Evolutionary conservation across 1,140 invertebrate genomes (phyloP), one percentile per base, ranked within the genome.

Genomic region (Procambarus virginalis): DNA sequence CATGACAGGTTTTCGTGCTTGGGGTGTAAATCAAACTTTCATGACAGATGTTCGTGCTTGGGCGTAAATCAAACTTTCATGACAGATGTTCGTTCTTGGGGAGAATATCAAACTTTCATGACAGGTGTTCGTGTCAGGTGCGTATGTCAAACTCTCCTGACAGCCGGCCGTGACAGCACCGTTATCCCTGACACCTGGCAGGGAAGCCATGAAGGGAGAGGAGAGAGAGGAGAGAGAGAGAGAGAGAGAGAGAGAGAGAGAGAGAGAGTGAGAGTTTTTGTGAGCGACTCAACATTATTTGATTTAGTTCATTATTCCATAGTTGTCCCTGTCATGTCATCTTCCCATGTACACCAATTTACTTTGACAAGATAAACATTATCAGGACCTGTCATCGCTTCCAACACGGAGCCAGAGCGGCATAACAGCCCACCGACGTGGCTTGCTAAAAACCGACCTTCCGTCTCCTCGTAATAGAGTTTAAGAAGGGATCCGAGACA

Each of bases 331-430:
- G 86, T 89, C 91, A 89, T 91, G 91, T 91, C 91, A 89, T 89
- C 91, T 84, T 86, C 64, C 73, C 91, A 85, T 89, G 91, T 89
- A 91, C 91, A 91, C 83, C 91, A 91, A 91, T 91, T 91, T 91
- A 89, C 91, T 91, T 86, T 89, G 91, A 91, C 91, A 91, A 91
- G 91, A 91, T 91, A 91, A 91, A 91, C 91, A 91, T 89, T 91
- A 91, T 91, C 91, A 91, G 89, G 91, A 91, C 77, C 91, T 91
- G 91, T 91, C 91, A 91, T 91, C 91, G 86, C 87, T 89, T 89
- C 86, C 88, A 79, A 81, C 55, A 70, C 14, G 70, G 45, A 83
- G 78, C 55, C 48, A 84, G 17, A 12, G 55, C 17, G 60, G 49
- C 91, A 51, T 89, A 91, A 85, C 51, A 73, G 46, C n/a, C 58